phyloP scores from a whole-genome alignment of 2,113 vertebrate species.

The Callionymus lyra region DNA sequence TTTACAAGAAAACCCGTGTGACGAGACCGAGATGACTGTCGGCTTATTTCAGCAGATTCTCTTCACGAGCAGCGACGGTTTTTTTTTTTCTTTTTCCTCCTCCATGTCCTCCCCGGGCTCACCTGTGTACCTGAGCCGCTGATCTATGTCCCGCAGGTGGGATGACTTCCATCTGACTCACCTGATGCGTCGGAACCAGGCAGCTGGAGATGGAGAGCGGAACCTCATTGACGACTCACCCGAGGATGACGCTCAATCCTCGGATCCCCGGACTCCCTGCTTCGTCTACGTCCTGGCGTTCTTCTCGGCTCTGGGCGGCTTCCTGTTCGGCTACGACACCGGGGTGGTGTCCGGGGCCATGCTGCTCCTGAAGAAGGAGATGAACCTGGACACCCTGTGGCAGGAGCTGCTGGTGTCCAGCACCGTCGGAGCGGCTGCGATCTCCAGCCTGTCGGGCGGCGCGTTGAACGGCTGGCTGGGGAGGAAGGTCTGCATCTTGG shows the following conservation, averaged over 20 bases:
- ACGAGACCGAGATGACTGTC: not conserved
- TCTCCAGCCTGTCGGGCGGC: conserved; percentile 80
- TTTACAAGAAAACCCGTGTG: too few relatives aligned
- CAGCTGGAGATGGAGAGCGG: conserved; percentile 68
- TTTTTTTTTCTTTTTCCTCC: not conserved
- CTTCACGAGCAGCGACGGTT: not conserved
- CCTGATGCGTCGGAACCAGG: conserved; percentile 52
- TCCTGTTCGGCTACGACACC: conserved; percentile 95
- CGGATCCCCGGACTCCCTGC: conserved; percentile 54
- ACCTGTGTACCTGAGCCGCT: too few relatives aligned
- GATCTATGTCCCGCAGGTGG: conserved; percentile 60
- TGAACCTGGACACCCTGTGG: conserved; percentile 81
- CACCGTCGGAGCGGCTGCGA: conserved; percentile 84
- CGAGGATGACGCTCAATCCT: conserved; percentile 39
- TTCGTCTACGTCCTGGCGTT: conserved; percentile 70
- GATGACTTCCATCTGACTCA: conserved; percentile 70
- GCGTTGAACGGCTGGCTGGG: conserved; percentile 74
- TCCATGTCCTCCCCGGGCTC: too few relatives aligned
- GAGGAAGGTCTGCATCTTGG: conserved; percentile 79
- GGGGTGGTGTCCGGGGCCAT: conserved; percentile 94
- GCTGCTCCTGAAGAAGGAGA: conserved; percentile 86
- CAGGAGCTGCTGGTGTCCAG: conserved; percentile 92
- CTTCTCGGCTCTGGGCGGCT: conserved; percentile 89
- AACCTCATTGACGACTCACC: conserved; percentile 60
- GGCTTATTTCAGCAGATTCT: not conserved